These are phyloP conservation scores for Chaenodraco wilsoni DNA, from an alignment of 2,797 vertebrate genomes.

Conservation along the genomic window DNA sequence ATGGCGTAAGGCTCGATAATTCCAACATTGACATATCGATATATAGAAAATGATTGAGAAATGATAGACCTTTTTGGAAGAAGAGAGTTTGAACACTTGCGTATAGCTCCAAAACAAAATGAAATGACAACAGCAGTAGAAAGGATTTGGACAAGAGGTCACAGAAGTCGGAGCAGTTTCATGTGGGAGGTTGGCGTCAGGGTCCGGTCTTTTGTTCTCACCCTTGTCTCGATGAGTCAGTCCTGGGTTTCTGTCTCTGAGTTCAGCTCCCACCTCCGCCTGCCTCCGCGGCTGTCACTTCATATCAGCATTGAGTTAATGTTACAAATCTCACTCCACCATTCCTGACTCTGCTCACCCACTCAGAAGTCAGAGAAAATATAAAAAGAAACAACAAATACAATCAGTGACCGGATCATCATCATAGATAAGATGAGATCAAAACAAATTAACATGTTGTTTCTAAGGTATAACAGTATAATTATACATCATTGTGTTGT, in stretches of 20 bases:
- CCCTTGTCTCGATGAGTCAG: constrained; percentile 55
- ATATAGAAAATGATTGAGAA: too few species aligned
- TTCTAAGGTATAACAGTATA: background rate
- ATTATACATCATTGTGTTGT: background rate
- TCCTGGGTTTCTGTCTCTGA: constrained; percentile 28
- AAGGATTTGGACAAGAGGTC: constrained; percentile 35
- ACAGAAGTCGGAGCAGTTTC: constrained; percentile 16
- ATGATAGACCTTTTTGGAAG: too few species aligned
- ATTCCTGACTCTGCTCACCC: constrained; percentile 35
- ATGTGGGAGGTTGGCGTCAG: constrained; percentile 19
- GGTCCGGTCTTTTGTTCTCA: constrained; percentile 27
- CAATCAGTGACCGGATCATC: background rate
- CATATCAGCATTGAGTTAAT: constrained; percentile 55
- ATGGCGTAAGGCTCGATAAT: too few species aligned
- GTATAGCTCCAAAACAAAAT: background rate
- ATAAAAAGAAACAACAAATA: background rate
- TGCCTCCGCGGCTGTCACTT: constrained; percentile 64
- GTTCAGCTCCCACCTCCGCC: constrained; percentile 43
- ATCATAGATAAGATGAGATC: background rate
- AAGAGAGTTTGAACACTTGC: background rate
- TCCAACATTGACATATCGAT: too few species aligned
- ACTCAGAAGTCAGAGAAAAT: constrained; percentile 17
- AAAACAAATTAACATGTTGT: background rate
- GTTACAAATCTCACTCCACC: constrained; percentile 43
- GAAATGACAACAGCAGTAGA: background rate